phyloP scores from a whole-genome alignment of 2,797 vertebrate species.

The Sebastes hubbsi region DNA sequence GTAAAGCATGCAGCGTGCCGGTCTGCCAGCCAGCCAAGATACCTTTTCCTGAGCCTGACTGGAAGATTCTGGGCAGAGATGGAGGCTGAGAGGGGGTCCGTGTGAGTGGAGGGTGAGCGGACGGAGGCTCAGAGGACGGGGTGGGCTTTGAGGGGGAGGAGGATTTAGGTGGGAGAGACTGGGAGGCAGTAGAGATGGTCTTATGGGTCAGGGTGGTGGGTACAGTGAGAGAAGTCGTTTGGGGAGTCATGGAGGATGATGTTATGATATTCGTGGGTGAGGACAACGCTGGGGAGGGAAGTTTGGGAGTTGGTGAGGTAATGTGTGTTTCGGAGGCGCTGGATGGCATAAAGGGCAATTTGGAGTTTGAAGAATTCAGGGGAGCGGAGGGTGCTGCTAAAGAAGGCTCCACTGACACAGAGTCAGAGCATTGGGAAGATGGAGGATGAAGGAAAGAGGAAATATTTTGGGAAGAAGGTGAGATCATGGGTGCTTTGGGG shows the following conservation, averaged over 20 bases:
- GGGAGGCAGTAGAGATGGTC: background rate
- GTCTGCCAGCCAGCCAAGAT: constrained; percentile 39
- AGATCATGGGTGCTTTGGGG: background rate
- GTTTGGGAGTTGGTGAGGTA: background rate
- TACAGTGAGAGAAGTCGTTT: constrained; percentile 4
- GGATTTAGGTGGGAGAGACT: constrained; percentile 14
- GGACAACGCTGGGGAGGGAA: background rate
- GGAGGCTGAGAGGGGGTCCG: constrained; percentile 73
- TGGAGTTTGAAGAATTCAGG: background rate
- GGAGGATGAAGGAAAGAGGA: background rate
- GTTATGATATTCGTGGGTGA: constrained; percentile 8
- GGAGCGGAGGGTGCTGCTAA: background rate
- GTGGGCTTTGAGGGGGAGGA: constrained; percentile 22
- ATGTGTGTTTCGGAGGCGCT: background rate
- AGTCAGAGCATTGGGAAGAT: constrained; percentile 5
- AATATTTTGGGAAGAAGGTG: background rate
- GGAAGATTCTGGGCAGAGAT: constrained; percentile 83
- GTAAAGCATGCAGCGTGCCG: constrained; percentile 27
- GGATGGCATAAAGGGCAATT: background rate
- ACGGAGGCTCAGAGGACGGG: constrained; percentile 17
- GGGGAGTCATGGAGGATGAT: constrained; percentile 14
- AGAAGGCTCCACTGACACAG: background rate
- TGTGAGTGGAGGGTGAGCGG: constrained; percentile 25
- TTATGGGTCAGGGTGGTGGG: constrained; percentile 25
- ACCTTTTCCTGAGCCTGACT: constrained; percentile 78